Base-by-base conservation (phyloP, 2,113 vertebrate species). In the Bothrops jararaca region DNA sequence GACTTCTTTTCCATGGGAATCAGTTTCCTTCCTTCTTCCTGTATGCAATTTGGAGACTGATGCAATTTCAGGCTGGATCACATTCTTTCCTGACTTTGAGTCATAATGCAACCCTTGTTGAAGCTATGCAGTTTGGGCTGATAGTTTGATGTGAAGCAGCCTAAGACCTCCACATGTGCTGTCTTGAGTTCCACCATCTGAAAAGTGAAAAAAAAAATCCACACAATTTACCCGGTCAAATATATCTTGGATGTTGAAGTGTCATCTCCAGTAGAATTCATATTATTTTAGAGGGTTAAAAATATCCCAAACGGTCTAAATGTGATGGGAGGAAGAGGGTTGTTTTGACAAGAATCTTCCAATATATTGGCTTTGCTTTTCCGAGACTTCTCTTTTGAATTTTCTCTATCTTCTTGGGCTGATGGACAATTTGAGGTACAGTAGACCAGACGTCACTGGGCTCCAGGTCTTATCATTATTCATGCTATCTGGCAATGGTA, bases 11-110 rank as follows among this genome's bases (percentile, higher is more conserved):
- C 74, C 20, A 24, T 6, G 87, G 92, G 87, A 80, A 90, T 80
- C 24, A 4, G 64, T 11, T 60, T 91, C 94, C 89, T 92, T 60
- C 48, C 90, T 95, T 93, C 90, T 88, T 39, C 74, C 74, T 42
- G 5, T 57, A 92, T 54, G 26, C 0, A 0, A 48, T 92, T 34
- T 69, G 95, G 95, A 80, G 94, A 87, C 0, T 0, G 26, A 3
- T 42, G 42, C 9, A 13, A 0, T 48, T 54, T 88, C 34, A 80
- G 22, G 18, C 39, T 42, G 74, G 34, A 80, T 22, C 18, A 80
- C 74, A 42, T 42, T 39, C 26, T 88, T 89, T 80, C 60, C 87
- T 80, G 24, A 85, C 87, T 29, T 42, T 57, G 87, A 34, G 15
- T 48, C 58, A 52, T 69, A 26, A 34, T 48, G 58, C 26, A 34